A percentile compares a stretch with the other conserved stretches of the same genome.
phyloP scores from a whole-genome alignment of 2,113 vertebrate species.

The Piprites chloris region DNA sequence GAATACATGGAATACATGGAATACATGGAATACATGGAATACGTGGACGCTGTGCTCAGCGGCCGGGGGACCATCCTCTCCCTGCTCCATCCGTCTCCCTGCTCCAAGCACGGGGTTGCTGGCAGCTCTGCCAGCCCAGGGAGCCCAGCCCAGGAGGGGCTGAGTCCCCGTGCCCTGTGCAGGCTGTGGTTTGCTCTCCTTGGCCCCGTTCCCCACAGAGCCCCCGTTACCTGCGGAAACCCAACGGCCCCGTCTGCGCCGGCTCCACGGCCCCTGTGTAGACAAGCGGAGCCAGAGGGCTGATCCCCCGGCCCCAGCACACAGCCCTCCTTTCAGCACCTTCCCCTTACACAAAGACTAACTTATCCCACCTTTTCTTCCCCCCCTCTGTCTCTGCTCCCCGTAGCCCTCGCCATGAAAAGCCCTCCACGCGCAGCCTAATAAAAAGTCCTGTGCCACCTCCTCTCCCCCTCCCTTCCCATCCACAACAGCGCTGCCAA shows the following conservation, averaged over 20 bases:
- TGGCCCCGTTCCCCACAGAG: slow-evolving; percentile 22
- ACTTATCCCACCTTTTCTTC: slow-evolving; percentile 79
- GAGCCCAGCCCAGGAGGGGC: not conserved
- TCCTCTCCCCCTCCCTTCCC: slow-evolving; percentile 61
- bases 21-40: no score
- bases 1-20: no score
- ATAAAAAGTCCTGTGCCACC: slow-evolving; percentile 77
- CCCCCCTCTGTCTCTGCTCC: slow-evolving; percentile 52
- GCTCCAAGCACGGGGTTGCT: rapidly evolving
- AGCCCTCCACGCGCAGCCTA: slow-evolving; percentile 77
- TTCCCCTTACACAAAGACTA: slow-evolving; percentile 88
- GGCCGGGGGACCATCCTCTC: not conserved
- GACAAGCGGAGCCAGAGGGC: slow-evolving; percentile 82
- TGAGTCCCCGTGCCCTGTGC: not conserved
- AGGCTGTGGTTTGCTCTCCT: slow-evolving; percentile 56
- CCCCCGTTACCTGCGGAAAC: slow-evolving; percentile 74
- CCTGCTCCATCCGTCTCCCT: not conserved
- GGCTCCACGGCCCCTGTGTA: slow-evolving; percentile 70
- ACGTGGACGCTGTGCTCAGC: not conserved
- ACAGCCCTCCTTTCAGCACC: slow-evolving; percentile 88
- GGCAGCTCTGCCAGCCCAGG: not conserved
- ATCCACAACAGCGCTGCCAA: slow-evolving; percentile 70
- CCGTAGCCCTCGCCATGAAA: slow-evolving; percentile 79
- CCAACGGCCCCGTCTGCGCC: slow-evolving; percentile 38
- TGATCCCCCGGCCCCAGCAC: slow-evolving; percentile 78